Evolutionary conservation across 2,113 vertebrate genomes (phyloP).

Genomic region (Myotis yumanensis): DNA sequence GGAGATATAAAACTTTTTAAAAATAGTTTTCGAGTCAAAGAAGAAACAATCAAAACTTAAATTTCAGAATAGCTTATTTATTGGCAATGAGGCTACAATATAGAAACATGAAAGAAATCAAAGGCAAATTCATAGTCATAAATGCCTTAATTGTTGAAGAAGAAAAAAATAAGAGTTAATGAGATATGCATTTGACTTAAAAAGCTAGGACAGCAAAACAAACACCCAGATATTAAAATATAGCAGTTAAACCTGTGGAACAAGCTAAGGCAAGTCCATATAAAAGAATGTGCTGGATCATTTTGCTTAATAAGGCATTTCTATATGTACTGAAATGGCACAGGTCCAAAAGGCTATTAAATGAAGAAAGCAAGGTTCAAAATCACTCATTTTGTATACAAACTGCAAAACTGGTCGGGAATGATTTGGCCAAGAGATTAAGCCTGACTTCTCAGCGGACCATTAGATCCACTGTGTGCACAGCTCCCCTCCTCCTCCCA

Average conservation of each 20-base stretch:
- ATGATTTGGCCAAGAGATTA: neutral
- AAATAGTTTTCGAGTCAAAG: neutral
- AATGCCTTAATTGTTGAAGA: neutral
- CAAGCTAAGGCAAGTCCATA: neutral
- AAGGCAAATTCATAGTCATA: conserved; percentile 10
- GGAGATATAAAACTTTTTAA: neutral
- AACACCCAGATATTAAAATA: neutral
- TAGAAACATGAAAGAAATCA: neutral
- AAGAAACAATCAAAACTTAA: conserved; percentile 33
- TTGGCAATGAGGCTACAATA: neutral
- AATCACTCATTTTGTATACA: neutral
- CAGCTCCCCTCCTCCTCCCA: rapidly evolving
- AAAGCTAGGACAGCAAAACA: neutral
- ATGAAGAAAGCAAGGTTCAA: neutral
- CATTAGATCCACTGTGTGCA: neutral
- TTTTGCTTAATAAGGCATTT: neutral
- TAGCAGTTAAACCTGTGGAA: neutral
- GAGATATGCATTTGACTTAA: neutral
- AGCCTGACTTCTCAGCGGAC: neutral
- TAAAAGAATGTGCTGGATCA: neutral
- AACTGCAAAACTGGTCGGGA: neutral
- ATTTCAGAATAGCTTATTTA: neutral
- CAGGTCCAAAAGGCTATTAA: neutral
- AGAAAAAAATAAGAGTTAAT: neutral
- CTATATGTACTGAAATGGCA: neutral